Conservation (phyloP, 2,888 invertebrate species). For the Notodonta dromedarius region DNA sequence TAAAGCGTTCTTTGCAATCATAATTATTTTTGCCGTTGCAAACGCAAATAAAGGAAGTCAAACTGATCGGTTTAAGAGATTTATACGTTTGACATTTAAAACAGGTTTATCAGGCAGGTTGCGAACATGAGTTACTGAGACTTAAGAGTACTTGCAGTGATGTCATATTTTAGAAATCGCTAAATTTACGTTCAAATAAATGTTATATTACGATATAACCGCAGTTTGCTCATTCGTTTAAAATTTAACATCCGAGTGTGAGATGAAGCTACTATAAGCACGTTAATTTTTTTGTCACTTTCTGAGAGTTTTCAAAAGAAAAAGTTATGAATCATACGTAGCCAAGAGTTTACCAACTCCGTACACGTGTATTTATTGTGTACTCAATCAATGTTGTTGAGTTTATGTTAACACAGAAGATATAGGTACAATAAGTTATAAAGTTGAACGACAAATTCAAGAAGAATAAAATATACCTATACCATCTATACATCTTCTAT, state of each 20-base stretch:
- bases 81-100: slow-evolving; percentile 28
- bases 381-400: neutral
- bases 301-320: neutral
- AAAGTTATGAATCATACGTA: neutral
- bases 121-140: slow-evolving; percentile 7
- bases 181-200: neutral
- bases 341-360: neutral
- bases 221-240: neutral
- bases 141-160: neutral
- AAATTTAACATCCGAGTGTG: slow-evolving; percentile 1
- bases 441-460: too few relatives aligned
- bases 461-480: too few relatives aligned
- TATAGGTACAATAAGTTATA: neutral
- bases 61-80: slow-evolving; percentile 21
- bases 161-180: neutral
- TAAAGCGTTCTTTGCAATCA: neutral
- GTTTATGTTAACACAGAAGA: neutral
- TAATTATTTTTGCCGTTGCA: slow-evolving; percentile 23
- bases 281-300: neutral
- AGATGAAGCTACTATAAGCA: neutral
- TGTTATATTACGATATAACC: neutral
- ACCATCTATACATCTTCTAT: too few relatives aligned
- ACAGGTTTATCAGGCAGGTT: slow-evolving; percentile 25
- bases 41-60: slow-evolving; percentile 20
- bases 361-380: neutral